Evolutionary conservation across 2,113 vertebrate genomes (phyloP).

Genomic region (Istiophorus platypterus): DNA sequence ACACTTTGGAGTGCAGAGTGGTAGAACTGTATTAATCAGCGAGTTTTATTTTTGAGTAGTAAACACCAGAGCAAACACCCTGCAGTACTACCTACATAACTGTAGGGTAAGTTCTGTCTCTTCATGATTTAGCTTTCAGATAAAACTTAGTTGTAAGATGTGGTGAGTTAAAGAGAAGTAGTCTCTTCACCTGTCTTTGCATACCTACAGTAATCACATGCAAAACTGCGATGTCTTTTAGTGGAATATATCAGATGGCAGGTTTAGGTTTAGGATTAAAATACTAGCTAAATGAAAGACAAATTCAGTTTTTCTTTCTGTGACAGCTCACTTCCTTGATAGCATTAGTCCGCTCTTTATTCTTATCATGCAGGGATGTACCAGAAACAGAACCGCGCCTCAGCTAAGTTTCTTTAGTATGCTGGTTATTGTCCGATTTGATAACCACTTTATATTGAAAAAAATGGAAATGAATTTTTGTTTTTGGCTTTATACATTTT

Average conservation of each 20-base stretch:
- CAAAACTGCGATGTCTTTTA: neutral
- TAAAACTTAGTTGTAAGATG: slow-evolving; percentile 18
- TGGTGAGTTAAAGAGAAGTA: slow-evolving; percentile 8
- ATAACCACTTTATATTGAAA: neutral
- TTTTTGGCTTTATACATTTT: neutral
- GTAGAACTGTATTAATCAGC: too few species aligned
- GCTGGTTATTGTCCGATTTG: neutral
- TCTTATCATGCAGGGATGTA: neutral
- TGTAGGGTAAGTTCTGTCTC: neutral
- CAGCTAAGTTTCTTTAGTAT: neutral
- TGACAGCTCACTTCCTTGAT: neutral
- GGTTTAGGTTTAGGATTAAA: neutral
- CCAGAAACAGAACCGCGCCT: neutral
- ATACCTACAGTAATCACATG: slow-evolving; percentile 4
- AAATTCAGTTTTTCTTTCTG: slow-evolving; percentile 1
- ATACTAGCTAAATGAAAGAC: neutral
- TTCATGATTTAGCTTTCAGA: slow-evolving; percentile 21
- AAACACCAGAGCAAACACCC: too few species aligned
- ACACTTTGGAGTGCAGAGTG: too few species aligned
- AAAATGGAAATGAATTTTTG: neutral
- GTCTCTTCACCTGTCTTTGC: neutral
- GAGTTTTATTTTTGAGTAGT: too few species aligned
- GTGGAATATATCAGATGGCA: neutral
- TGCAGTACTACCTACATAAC: too few species aligned
- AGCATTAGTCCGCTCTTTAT: neutral